These are phyloP conservation scores for Archocentrus centrarchus DNA, from an alignment of 2,113 vertebrate genomes.

Conservation along the genomic window DNA sequence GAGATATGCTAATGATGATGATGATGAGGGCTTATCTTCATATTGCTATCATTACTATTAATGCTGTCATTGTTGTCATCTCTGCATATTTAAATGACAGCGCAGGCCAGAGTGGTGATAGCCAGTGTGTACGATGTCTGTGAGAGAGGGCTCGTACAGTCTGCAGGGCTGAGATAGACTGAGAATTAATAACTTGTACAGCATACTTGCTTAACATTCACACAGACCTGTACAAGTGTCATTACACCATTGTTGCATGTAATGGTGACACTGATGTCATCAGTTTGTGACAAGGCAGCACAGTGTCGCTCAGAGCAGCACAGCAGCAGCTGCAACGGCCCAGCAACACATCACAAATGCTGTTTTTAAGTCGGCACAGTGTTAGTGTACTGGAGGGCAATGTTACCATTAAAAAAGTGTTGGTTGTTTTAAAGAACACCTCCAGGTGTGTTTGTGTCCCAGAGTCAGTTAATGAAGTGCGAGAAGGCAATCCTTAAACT, in stretches of 20 bases:
- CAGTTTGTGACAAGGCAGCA: constrained; percentile 31
- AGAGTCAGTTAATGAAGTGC: neutral
- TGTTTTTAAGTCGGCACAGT: neutral
- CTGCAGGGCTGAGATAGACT: constrained; percentile 36
- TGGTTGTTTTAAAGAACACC: neutral
- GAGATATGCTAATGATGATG: constrained; percentile 80
- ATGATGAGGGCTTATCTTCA: constrained; percentile 76
- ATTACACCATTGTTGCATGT: constrained; percentile 58
- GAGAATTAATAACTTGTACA: constrained; percentile 49
- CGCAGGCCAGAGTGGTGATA: constrained; percentile 52
- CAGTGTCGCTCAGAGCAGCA: neutral
- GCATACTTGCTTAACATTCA: constrained; percentile 26
- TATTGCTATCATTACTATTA: constrained; percentile 81
- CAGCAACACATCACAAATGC: neutral
- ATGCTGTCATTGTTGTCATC: constrained; percentile 80
- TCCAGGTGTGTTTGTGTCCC: neutral
- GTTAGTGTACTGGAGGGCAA: neutral
- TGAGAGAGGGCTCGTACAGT: constrained; percentile 29
- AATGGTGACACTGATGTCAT: constrained; percentile 48
- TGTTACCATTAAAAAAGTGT: no score
- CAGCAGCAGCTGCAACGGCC: neutral
- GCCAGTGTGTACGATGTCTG: constrained; percentile 50
- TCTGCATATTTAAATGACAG: constrained; percentile 76
- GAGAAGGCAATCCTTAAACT: neutral
- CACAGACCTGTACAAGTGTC: constrained; percentile 37